Conservation (phyloP, 2,797 vertebrate species). For the Pipistrellus pygmaeus region DNA sequence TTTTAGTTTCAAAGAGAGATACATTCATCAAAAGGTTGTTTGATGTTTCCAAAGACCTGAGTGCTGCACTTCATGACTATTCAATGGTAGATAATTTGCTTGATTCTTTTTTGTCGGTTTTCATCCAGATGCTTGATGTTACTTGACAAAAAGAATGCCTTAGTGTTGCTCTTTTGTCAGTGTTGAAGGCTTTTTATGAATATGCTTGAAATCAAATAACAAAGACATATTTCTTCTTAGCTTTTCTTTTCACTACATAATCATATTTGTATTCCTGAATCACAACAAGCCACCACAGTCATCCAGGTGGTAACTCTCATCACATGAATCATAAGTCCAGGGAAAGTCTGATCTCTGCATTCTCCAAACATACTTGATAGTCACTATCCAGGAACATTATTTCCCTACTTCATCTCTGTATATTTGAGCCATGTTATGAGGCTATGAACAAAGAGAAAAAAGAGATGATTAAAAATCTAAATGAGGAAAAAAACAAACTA, state of each 20-base stretch:
- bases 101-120: not conserved
- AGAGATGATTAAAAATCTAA: not conserved
- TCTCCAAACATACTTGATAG: not conserved
- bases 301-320: not conserved
- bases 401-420: not conserved
- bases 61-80: constrained; percentile 5
- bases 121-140: constrained; percentile 35
- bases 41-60: constrained; percentile 52
- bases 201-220: constrained; percentile 52
- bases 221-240: not conserved
- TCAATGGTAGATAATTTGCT: constrained; percentile 24
- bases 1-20: constrained; percentile 27
- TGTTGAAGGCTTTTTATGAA: not conserved
- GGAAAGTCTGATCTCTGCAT: not conserved
- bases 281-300: not conserved
- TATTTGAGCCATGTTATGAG: not conserved
- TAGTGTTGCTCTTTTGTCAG: not conserved
- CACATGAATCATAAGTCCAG: not conserved
- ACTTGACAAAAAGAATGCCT: constrained; percentile 25
- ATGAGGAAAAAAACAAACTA: not conserved
- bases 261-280: constrained; percentile 26
- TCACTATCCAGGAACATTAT: no score
- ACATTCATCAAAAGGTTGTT: not conserved
- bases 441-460: constrained; percentile 12
- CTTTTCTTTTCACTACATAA: not conserved